Conservation (phyloP, 2,888 invertebrate species). For the Netelia inedita region DNA sequence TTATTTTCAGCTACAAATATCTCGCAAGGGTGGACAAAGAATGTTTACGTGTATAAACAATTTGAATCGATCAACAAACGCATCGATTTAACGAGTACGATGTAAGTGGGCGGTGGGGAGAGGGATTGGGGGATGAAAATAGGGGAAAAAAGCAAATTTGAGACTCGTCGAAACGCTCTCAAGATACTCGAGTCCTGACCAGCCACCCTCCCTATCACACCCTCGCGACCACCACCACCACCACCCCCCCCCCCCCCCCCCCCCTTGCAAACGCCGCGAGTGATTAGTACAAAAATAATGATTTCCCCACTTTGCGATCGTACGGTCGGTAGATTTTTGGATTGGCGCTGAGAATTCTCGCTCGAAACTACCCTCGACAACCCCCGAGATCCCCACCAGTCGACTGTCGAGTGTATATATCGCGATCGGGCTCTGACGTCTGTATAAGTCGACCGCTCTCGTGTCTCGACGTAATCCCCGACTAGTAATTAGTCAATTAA, state of each 20-base stretch:
- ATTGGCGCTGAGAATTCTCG: constrained; percentile 55
- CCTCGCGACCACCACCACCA: constrained; percentile 28
- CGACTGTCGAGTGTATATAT: constrained; percentile 46
- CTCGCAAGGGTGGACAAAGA: not conserved
- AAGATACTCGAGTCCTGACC: constrained; percentile 38
- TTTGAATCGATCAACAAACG: not conserved
- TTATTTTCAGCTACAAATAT: constrained; percentile 6
- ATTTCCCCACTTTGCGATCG: constrained; percentile 64
- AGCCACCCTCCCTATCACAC: constrained; percentile 66
- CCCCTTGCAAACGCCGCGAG: constrained; percentile 57
- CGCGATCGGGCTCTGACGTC: constrained; percentile 54
- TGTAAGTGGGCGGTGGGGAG: not conserved
- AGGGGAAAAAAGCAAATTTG: constrained; percentile 28
- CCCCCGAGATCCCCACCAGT: constrained; percentile 18
- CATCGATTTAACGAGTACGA: not conserved
- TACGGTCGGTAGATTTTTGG: constrained; percentile 68
- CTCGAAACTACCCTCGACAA: constrained; percentile 38
- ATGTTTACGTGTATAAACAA: not conserved
- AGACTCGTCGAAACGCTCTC: constrained; percentile 34
- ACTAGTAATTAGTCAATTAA: constrained; percentile 84
- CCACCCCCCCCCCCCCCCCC: constrained; percentile 33
- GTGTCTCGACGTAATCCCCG: constrained; percentile 75
- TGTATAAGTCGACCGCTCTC: constrained; percentile 52
- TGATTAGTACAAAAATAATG: constrained; percentile 78
- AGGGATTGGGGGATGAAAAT: not conserved